Base-by-base conservation (phyloP, 2,113 vertebrate genomes). In the Calidris pygmaea region DNA sequence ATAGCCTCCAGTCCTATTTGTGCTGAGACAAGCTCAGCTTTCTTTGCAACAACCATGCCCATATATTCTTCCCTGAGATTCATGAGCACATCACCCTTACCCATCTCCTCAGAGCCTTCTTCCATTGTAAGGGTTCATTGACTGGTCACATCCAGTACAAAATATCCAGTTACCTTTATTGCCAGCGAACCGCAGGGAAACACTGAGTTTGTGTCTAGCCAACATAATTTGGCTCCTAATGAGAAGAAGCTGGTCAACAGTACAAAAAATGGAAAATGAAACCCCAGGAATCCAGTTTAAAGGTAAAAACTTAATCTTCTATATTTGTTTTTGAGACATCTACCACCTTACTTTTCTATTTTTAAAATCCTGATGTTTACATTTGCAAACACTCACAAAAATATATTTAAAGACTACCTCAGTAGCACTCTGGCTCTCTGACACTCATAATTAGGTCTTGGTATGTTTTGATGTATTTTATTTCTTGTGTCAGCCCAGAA, bases 291-390 rank as follows among this genome's bases (percentile, higher is more conserved):
- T 84, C 10, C 4, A 73, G 15, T 74, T 85, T 14, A 77, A 63
- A 70, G 34, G 16, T 37, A 78, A 81, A 89, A 85, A 7, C 3
- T 27, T 55, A 32, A n/a, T 77, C 71, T 93, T 50, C 11, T 91
- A 23, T 14, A 21, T 29, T 35, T 72, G 8, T 39, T 81, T 84
- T 19, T 32, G 2, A 85, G 79, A 35, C 19, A 85, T 39, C 16
- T 10, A 95, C 48, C 35, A 70, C 75, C 24, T 19, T 87, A 53
- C 8, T 74, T 50, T 48, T 85, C 7, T 86, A 3, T 85, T 85
- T 87, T 93, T 89, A 6, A 93, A 72, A 68, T 80, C 30, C 30
- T 89, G 35, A 53, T 95, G 82, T 94, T 97, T 89, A 62, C 35
- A 12, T 86, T 81, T 78, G 9, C 47, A 83, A 59, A 78, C 11